Evolutionary conservation across 2,888 invertebrate genomes (phyloP), one percentile per base, ranked within the genome.

Genomic region (Odontocerum albicorne): DNA sequence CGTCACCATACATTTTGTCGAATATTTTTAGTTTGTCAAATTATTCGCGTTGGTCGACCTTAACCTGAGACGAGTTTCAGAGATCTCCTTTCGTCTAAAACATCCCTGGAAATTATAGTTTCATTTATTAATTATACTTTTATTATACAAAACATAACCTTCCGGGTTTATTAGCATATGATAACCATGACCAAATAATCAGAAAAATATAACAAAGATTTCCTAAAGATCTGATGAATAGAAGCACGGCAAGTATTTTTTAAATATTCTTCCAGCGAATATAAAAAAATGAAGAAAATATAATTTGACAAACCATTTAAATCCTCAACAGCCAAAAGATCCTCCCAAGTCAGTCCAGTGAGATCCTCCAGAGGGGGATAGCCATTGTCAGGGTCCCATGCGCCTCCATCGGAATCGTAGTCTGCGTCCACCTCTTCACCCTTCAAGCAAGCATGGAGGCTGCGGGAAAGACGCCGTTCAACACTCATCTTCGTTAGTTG

Each of bases 381-480:
- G 1, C 75, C 74, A 58, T 74, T 71, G 40, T 74, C 64, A 62
- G 66, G 72, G 47, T 75, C 67, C 3, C 75, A 74, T 60, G 75
- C 73, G 68, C 35, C 75, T 54, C 77, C 77, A 57, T 76, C 78
- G 6, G 75, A 75, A 63, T 77, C 77, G 19, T 72, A 74, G 32
- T 73, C 77, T 66, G 75, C 77, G 68, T 77, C 78, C 31, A 84
- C 84, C 66, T 77, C 77, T 69, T 77, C 77, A 31, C 85, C 85
- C 64, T 85, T 82, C 64, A 85, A 75, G 66, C 85, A 85, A 58
- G 85, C 84, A 72, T 85, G 85, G 69, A 85, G 85, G 67, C 85
- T 84, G 68, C 85, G 77, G 43, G 84, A 84, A 62, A 84, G 76
- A 57, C 85, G 77, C 61, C 83, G 73, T 67, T 79, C 79, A 67